Conservation (phyloP, 2,113 vertebrate species). For the Onychorhynchus coronatus region DNA sequence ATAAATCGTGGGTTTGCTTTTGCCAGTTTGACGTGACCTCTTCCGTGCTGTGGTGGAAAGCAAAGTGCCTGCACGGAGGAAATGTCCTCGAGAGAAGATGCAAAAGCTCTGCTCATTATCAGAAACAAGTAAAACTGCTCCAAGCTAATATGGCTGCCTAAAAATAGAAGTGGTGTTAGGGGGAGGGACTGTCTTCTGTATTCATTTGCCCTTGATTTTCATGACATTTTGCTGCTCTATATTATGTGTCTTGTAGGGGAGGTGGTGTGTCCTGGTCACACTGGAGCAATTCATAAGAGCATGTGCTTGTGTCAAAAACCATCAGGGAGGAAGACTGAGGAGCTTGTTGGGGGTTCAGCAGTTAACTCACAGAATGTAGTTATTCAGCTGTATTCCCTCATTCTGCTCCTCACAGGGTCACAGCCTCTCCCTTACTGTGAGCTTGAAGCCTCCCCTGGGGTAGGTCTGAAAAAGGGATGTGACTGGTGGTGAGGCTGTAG, state of each 20-base stretch:
- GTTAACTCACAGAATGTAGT: background rate
- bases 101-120: conserved; percentile 35
- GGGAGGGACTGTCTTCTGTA: conserved; percentile 23
- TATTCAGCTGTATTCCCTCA: background rate
- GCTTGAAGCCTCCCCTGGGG: background rate
- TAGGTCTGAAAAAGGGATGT: background rate
- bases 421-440: background rate
- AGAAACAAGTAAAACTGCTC: conserved; percentile 29
- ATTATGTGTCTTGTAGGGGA: background rate
- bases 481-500: background rate
- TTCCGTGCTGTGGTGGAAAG: background rate
- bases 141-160: conserved; percentile 50
- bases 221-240: conserved; percentile 27
- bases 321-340: background rate
- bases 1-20: background rate
- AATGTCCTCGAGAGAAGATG: conserved; percentile 26
- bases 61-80: background rate
- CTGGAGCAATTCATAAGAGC: background rate
- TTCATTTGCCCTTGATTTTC: conserved; percentile 45
- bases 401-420: background rate
- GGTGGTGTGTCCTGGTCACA: background rate
- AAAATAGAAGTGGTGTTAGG: conserved; percentile 33
- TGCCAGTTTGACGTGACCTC: rapidly evolving
- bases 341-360: background rate
- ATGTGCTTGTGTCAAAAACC: background rate